A percentile compares a stretch with the other conserved stretches of the same genome.
Evolutionary conservation across 2,888 invertebrate genomes (phyloP).

Genomic region (Phalera bucephala): DNA sequence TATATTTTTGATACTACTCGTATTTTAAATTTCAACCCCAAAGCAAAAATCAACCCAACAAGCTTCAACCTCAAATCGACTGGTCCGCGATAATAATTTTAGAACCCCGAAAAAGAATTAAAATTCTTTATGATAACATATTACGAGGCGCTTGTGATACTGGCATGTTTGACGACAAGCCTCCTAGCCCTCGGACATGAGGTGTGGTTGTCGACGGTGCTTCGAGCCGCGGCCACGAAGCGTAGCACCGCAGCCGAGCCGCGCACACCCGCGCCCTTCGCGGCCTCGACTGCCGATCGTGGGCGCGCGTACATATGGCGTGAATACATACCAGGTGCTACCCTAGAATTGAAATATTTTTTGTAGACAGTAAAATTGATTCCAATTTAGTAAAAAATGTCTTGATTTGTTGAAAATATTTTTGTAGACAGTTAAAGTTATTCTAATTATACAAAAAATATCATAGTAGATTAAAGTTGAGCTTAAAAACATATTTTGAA

Average conservation of each 20-base stretch:
- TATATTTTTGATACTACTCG: too few relatives aligned
- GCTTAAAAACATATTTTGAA: too few relatives aligned
- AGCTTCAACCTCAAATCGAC: too few relatives aligned
- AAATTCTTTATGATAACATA: constrained; percentile 65
- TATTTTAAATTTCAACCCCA: not conserved
- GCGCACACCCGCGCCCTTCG: constrained; percentile 24
- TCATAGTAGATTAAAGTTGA: too few relatives aligned
- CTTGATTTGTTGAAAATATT: too few relatives aligned
- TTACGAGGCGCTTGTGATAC: constrained; percentile 55
- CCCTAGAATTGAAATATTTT: not conserved
- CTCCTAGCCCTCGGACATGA: constrained; percentile 62
- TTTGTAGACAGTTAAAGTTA: too few relatives aligned
- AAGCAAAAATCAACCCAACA: constrained; percentile 9
- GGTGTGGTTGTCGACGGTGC: constrained; percentile 68
- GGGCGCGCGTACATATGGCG: constrained; percentile 45
- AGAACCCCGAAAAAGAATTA: too few relatives aligned
- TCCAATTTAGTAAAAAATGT: too few relatives aligned
- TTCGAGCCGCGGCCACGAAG: constrained; percentile 59
- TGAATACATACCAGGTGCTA: constrained; percentile 51
- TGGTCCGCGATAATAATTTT: too few relatives aligned
- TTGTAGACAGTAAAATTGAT: too few relatives aligned
- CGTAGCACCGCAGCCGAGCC: constrained; percentile 41
- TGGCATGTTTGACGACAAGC: constrained; percentile 67
- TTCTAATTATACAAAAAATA: too few relatives aligned
- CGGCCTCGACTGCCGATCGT: constrained; percentile 30